phyloP scores from a whole-genome alignment of 2,888 invertebrate genomes.

The Drosophila monieri region DNA sequence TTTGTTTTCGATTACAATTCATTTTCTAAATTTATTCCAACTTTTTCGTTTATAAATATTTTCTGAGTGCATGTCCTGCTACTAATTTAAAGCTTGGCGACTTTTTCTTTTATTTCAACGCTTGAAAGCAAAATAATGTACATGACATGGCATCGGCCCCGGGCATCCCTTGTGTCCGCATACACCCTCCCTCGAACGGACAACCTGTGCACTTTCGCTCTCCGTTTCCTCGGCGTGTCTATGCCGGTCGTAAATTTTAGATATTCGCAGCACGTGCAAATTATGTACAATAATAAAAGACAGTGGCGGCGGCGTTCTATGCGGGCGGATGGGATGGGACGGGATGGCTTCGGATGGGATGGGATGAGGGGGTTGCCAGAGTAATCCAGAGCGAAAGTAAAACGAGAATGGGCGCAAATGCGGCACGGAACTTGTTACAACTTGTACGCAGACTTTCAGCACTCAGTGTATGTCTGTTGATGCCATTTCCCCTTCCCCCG shows the following conservation, averaged over 20 bases:
- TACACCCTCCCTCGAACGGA: constrained; percentile 5
- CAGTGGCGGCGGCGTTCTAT: neutral
- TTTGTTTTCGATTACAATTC: too few species aligned
- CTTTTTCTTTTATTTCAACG: constrained; percentile 68
- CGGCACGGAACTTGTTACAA: constrained; percentile 34
- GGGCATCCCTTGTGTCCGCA: neutral
- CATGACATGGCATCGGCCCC: constrained; percentile 53
- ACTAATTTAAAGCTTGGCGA: constrained; percentile 71
- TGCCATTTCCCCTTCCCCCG: neutral
- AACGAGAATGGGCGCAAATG: constrained; percentile 44
- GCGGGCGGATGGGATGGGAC: neutral
- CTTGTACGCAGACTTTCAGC: constrained; percentile 45
- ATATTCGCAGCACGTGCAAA: constrained; percentile 80
- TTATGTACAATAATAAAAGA: constrained; percentile 73
- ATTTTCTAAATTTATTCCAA: neutral
- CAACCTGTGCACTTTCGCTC: constrained; percentile 73
- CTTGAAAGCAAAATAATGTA: constrained; percentile 77
- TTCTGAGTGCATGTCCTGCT: constrained; percentile 10
- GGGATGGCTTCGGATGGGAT: constrained; percentile 4
- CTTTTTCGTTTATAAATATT: neutral
- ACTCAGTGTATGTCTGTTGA: constrained; percentile 5
- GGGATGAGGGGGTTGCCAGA: constrained; percentile 8
- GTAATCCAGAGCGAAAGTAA: constrained; percentile 52
- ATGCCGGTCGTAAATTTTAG: constrained; percentile 70
- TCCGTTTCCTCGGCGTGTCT: constrained; percentile 34